Evolutionary conservation across 2,888 invertebrate species (phyloP).

Genomic region (Coenonympha arcania): DNA sequence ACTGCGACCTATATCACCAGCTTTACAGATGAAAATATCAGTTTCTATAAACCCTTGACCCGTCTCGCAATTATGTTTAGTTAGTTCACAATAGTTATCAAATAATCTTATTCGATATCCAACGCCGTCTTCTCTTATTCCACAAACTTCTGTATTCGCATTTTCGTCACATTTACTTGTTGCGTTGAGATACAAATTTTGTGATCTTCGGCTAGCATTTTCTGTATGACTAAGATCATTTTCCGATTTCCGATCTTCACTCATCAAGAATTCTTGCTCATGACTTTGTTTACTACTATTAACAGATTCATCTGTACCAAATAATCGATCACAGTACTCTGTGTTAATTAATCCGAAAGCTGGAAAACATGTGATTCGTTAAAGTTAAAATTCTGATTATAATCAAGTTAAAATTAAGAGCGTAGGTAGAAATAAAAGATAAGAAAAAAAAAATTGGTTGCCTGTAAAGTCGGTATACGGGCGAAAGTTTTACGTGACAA

Average conservation of each 20-base stretch:
- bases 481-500: too few relatives aligned
- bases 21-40: slow-evolving; percentile 43
- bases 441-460: too few relatives aligned
- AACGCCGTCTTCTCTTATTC: slow-evolving; percentile 40
- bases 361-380: slow-evolving; percentile 23
- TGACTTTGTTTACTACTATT: too few relatives aligned
- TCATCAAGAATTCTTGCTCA: background rate
- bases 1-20: background rate
- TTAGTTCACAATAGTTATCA: slow-evolving; percentile 43
- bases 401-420: too few relatives aligned
- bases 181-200: slow-evolving; percentile 1
- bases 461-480: too few relatives aligned
- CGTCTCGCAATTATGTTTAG: slow-evolving; percentile 43
- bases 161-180: slow-evolving; percentile 14
- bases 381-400: background rate
- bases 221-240: background rate
- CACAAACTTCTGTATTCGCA: slow-evolving; percentile 37
- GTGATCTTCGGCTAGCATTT: slow-evolving; percentile 8
- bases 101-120: slow-evolving; percentile 51
- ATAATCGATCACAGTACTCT: slow-evolving; percentile 38
- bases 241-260: background rate
- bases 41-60: slow-evolving; percentile 38
- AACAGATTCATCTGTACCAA: slow-evolving; percentile 22
- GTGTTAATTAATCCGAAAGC: slow-evolving; percentile 42
- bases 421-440: too few relatives aligned